Conservation (phyloP, 1,140 invertebrate genomes). For the Varroa destructor region DNA sequence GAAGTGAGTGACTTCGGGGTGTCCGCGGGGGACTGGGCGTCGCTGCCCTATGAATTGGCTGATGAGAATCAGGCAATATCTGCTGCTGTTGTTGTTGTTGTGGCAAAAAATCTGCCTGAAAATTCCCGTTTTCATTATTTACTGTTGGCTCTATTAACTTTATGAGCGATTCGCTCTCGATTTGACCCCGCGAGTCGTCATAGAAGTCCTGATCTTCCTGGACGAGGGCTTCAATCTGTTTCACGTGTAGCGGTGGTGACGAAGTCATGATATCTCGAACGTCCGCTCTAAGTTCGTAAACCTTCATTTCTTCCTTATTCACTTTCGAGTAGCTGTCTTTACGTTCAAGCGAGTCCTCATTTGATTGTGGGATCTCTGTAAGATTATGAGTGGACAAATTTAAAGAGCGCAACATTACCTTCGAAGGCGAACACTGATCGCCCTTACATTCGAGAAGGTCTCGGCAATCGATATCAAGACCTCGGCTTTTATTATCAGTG, state of each 20-base stretch:
- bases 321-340: constrained; percentile 14
- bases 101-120: too few relatives aligned
- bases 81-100: too few relatives aligned
- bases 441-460: constrained; percentile 14
- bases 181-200: constrained; percentile 9
- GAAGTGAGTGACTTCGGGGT: too few relatives aligned
- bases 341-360: not conserved
- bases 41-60: too few relatives aligned
- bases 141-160: too few relatives aligned
- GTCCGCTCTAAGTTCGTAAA: constrained; percentile 11
- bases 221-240: constrained; percentile 6
- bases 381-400: constrained; percentile 17
- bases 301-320: constrained; percentile 9
- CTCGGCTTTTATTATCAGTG: too few relatives aligned
- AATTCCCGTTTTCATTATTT: too few relatives aligned
- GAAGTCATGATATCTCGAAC: not conserved
- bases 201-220: constrained; percentile 13
- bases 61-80: too few relatives aligned
- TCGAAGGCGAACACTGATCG: constrained; percentile 19
- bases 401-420: constrained; percentile 20
- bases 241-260: not conserved
- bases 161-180: not conserved
- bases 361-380: not conserved
- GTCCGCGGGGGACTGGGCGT: too few relatives aligned
- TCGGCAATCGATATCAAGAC: not conserved